Evolutionary conservation across 2,888 invertebrate species (phyloP), one percentile per base, ranked within the genome.

Genomic region (Margaritifera margaritifera): DNA sequence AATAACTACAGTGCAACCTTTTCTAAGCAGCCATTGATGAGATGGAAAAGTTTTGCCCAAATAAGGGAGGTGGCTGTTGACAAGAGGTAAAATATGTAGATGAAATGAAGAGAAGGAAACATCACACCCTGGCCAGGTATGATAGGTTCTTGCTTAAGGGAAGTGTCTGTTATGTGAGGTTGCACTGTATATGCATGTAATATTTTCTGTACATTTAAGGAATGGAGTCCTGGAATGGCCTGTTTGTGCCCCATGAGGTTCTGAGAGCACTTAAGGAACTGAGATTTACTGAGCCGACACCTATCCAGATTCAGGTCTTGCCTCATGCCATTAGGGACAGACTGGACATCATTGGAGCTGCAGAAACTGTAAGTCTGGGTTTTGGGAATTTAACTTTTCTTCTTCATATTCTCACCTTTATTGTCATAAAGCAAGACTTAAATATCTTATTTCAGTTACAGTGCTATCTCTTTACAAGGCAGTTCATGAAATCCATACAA

Each of bases 341-440:
- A 62, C 93, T 95, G 90, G 98, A 99, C 90, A 95, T 99, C 79
- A 90, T 99, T 1, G 99, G 98, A n/a, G 99, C 99, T 67, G 99
- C 99, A 4, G 98, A 99, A 92, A 99, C 99, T 0, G 92, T 92
- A 78, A 84, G 83, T 79, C 11, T 24, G 5, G 31, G 19, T 42
- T 57, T 64, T 54, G 22, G n/a, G 22, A 31, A 62, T 62, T n/a
- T 59, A n/a, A 25, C 27, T n/a, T 59, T 22, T 11, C 11, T 15
- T 42, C 11, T 42, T 42, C 42, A 11, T 11, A 42, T 42, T 42
- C 15, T 56, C 56, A 56, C 20, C 56, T 19, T n/a, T 55, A 15
- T 56, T 24, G 18, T 56, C 20, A 18, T 11, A 22, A 11, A n/a
- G 24, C 56, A n/a, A 22, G 56, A 56, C 56, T 22, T 56, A n/a